Evolutionary conservation across 1,140 invertebrate species (phyloP).

Genomic region (honey bee (Apis mellifera)): DNA sequence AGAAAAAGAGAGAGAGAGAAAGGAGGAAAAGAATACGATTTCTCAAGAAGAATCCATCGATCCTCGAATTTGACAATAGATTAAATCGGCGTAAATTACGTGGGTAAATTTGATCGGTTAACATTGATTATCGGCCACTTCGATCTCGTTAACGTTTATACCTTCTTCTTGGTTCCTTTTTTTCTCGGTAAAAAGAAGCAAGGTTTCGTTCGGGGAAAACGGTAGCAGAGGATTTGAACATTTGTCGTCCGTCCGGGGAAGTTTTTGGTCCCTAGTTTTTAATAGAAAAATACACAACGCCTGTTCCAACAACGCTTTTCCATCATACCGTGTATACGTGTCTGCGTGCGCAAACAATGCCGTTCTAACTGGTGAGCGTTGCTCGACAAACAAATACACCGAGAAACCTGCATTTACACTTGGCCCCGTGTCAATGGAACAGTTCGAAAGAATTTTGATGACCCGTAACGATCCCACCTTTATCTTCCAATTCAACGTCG

Average conservation of each 20-base stretch:
- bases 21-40: neutral
- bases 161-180: neutral
- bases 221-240: conserved; percentile 37
- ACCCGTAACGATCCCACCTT: conserved; percentile 24
- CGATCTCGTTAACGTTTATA: conserved; percentile 12
- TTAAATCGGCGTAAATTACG: conserved; percentile 5
- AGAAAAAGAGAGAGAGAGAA: too few relatives aligned
- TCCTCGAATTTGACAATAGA: neutral
- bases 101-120: neutral
- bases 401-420: conserved; percentile 46
- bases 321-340: conserved; percentile 25
- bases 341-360: conserved; percentile 38
- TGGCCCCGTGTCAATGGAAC: conserved; percentile 35
- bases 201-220: conserved; percentile 37
- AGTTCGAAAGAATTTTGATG: conserved; percentile 51
- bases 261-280: conserved; percentile 29
- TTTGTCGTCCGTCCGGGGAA: conserved; percentile 34
- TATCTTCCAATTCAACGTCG: conserved; percentile 18
- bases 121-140: conserved; percentile 32
- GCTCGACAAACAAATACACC: conserved; percentile 48
- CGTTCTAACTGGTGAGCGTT: conserved; percentile 37
- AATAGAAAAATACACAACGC: conserved; percentile 49
- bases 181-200: neutral
- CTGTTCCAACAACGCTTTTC: conserved; percentile 33
- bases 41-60: neutral